These are phyloP conservation scores for Drosophila aff. DNA, from an alignment of 1,140 invertebrate species.

Conservation along the genomic window DNA sequence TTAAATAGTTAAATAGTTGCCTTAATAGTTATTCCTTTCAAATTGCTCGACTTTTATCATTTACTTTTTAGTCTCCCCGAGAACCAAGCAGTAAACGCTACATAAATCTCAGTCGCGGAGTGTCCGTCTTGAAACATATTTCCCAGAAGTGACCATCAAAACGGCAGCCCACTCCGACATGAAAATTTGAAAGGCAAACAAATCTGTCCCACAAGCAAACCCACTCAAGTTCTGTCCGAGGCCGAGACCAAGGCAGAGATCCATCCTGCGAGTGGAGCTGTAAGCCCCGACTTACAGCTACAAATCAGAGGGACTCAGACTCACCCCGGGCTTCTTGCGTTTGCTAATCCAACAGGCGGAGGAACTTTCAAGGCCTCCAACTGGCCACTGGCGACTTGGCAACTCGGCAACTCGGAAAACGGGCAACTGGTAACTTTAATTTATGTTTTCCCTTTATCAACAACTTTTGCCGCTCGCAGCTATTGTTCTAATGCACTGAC, in stretches of 20 bases:
- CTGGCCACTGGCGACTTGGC: not conserved
- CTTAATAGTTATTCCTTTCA: too few relatives aligned
- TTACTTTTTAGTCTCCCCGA: not conserved
- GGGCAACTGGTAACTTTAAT: conserved; percentile 42
- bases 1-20: not conserved
- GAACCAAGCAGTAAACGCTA: not conserved
- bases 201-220: conserved; percentile 46
- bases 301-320: conserved; percentile 53
- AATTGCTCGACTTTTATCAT: not conserved
- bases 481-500: conserved; percentile 73
- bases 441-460: conserved; percentile 53
- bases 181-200: conserved; percentile 48
- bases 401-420: not conserved
- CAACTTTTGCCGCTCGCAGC: conserved; percentile 36
- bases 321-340: conserved; percentile 45
- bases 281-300: conserved; percentile 42
- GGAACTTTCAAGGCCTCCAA: conserved; percentile 46
- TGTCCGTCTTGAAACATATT: conserved; percentile 17
- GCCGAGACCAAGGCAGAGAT: conserved; percentile 12
- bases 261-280: conserved; percentile 15
- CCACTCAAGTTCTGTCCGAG: conserved; percentile 16
- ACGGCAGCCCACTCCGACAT: conserved; percentile 18
- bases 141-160: conserved; percentile 41
- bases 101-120: conserved; percentile 19
- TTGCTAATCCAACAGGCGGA: conserved; percentile 64